Percentiles rank a stretch among this genome's conserved stretches.
Evolutionary conservation across 2,888 invertebrate genomes (phyloP).

Genomic region (Automeris io): DNA sequence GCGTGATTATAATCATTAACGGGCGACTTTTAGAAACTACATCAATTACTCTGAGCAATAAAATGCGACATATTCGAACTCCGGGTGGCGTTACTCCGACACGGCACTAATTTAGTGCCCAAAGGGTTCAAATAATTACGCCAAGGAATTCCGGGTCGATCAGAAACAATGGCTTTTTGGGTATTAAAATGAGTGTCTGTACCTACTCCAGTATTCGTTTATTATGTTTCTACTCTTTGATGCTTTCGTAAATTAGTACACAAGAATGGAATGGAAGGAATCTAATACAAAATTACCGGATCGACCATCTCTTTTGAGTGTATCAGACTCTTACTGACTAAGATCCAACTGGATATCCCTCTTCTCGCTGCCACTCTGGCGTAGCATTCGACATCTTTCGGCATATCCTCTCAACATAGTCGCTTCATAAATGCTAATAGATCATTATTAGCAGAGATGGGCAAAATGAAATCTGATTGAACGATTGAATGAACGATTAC

Average conservation of each 20-base stretch:
- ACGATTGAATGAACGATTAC: too few relatives aligned
- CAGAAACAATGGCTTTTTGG: slow-evolving; percentile 29
- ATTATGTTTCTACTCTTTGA: not conserved
- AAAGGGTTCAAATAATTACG: slow-evolving; percentile 48
- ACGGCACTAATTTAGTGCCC: slow-evolving; percentile 43
- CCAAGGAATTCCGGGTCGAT: slow-evolving; percentile 42
- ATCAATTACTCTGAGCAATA: slow-evolving; percentile 31
- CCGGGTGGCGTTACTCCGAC: slow-evolving; percentile 36
- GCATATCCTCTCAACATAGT: too few relatives aligned
- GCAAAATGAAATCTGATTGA: too few relatives aligned
- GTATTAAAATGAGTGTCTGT: slow-evolving; percentile 30
- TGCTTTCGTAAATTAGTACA: not conserved
- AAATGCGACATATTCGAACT: slow-evolving; percentile 36
- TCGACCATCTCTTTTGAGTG: too few relatives aligned
- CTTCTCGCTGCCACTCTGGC: too few relatives aligned
- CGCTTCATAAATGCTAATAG: too few relatives aligned
- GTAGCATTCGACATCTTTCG: too few relatives aligned
- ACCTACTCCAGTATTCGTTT: slow-evolving; percentile 4
- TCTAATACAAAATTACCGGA: too few relatives aligned
- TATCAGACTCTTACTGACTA: too few relatives aligned
- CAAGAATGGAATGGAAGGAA: too few relatives aligned
- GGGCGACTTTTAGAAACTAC: slow-evolving; percentile 6
- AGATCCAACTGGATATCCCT: too few relatives aligned
- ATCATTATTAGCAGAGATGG: too few relatives aligned
- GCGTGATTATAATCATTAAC: not conserved